Base-by-base conservation (phyloP, 1,140 invertebrate species). In the Magallana angulata region DNA sequence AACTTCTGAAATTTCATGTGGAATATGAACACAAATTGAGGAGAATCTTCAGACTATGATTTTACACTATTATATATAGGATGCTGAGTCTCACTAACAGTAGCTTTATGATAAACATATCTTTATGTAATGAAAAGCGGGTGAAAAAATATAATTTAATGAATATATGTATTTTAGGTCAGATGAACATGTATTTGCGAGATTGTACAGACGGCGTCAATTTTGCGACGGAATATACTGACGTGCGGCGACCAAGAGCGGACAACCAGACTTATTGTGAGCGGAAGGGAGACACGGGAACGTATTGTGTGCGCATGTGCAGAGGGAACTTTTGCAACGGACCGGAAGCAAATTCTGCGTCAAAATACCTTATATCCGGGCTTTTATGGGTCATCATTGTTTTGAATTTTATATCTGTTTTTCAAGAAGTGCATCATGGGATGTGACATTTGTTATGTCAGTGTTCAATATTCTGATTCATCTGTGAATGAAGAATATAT, bases 241-340 rank as follows among this genome's bases (percentile, higher is more conserved):
- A 7, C 14, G 8, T 12, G 6, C 68, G 36, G 68, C 68, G 68
- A 18, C 68, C 68, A 11, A 24, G 7, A 2, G 68, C 68, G 24
- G 68, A 76, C 68, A 76, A 76, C 36, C 68, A 76, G 24, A 76
- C 68, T 11, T 76, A 76, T 5, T 76, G 68, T 76, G 68, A 76
- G 3, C 24, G 68, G 5, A 76, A 76, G 30, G 68, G 68, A 30
- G 68, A 76, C 24, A 30, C 9, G 0, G 68, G 68, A 9, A 76
- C 68, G 8, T 76, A 76, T 12, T 76, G 68, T 24, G 68, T 76
- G 18, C 18, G 18, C 2, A 76, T 76, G 68, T 76, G 68, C 36
- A 30, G 3, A 30, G 68, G 24, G 3, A 7, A 76, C 12, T 76
- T 76, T 30, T 76, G 68, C 30, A 76, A 76, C 24, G 68, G 68